phyloP scores from a whole-genome alignment of 2,797 vertebrate genomes.

The Falco columbarius region DNA sequence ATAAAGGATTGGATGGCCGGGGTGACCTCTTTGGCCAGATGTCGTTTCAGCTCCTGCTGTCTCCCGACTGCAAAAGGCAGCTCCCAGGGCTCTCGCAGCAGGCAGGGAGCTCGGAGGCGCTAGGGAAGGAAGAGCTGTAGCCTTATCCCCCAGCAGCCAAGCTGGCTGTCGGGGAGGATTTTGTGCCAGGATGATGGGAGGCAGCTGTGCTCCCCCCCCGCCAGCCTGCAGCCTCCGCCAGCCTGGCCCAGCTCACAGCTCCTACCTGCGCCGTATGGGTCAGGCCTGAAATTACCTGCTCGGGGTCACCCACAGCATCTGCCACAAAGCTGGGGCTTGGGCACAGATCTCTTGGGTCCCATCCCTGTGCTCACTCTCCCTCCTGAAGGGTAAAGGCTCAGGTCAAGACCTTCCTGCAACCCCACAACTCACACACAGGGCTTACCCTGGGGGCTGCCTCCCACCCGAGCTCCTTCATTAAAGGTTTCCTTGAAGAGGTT shows the following conservation, averaged over 20 bases:
- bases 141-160: not conserved
- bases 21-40: not conserved
- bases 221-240: not conserved
- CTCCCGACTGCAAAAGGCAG: not conserved
- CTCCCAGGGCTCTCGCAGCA: not conserved
- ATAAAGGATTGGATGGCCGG: not conserved
- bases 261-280: accelerated
- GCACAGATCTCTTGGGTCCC: not conserved
- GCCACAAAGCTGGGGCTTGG: not conserved
- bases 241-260: not conserved
- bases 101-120: accelerated
- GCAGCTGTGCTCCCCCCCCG: not conserved
- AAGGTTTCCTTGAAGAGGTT: not conserved
- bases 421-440: not conserved
- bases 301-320: not conserved
- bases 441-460: not conserved
- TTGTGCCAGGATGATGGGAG: not conserved
- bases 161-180: not conserved
- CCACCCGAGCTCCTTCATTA: not conserved
- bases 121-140: not conserved
- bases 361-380: not conserved
- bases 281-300: not conserved
- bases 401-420: not conserved
- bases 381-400: not conserved
- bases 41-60: not conserved